Evolutionary conservation across 2,113 vertebrate genomes (phyloP), one percentile per base, ranked within the genome.

Genomic region (Vulpes ferrilata): DNA sequence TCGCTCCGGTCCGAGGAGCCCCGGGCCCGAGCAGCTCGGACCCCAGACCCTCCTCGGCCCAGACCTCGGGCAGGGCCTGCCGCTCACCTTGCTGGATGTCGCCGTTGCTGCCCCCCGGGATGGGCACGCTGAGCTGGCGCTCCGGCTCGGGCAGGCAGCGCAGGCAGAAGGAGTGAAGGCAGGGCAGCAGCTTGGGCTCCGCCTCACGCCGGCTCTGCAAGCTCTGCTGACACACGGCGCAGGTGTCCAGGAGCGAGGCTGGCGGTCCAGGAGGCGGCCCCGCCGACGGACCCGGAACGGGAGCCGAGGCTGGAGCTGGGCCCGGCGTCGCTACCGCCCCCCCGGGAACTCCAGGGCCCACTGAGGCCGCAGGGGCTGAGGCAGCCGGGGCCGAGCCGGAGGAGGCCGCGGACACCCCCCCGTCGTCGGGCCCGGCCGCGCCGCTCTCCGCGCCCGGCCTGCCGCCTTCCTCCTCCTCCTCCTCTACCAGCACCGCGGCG

Each of bases 181-280:
- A 99, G 32, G 99, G 99, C 97, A 99, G 98, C 98, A 99, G 99
- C 99, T 99, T 99, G 59, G 99, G 99, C 98, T 99, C 99, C 97
- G 99, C 99, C 95, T 99, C 99, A 19, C 98, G 98, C 94, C 99
- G 99, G 99, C 98, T 99, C 98, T 99, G 99, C 86, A 99, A 98
- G 98, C 99, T 99, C 98, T 99, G 99, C 99, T 99, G 99, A 99
- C 99, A 99, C 96, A 99, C 99, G 30, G 99, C 99, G 98, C 99
- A 99, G 97, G 99, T 99, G 99, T 99, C 99, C 98, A 99, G 98
- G 20, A 99, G 98, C 95, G 96, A 99, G 98, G 98, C 98, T 7
- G 99, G 97, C 1, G 99, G 98, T 79, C 99, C 98, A 5, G 99
- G 89, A 98, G 98, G 97, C 98, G 99, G 97, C 96, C 98, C 98